Conservation (phyloP, 23 tunicate genomes). For the Oikopleura dioica region DNA sequence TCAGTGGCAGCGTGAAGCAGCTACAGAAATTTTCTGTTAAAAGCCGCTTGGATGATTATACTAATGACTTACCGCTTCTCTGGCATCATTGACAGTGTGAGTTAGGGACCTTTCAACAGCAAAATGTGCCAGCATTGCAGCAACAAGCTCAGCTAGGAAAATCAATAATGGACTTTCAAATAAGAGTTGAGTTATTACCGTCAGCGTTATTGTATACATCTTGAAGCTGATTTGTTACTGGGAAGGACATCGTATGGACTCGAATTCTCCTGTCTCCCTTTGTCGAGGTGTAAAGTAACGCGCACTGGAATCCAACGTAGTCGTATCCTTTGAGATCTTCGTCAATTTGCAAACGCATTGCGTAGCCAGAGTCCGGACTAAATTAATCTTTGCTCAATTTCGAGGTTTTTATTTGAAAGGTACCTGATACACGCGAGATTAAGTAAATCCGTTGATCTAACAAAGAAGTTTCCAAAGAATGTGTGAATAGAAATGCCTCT, state of each 20-base stretch:
- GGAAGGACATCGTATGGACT: constrained; percentile 73
- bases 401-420: too few species aligned
- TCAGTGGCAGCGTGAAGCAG: constrained; percentile 64
- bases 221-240: constrained; percentile 31
- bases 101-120: constrained; percentile 77
- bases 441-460: constrained; percentile 80
- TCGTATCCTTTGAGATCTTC: constrained; percentile 44
- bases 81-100: constrained; percentile 40
- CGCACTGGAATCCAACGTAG: constrained; percentile 74
- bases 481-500: constrained; percentile 63
- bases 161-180: neutral
- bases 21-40: neutral
- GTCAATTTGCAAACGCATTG: constrained; percentile 51
- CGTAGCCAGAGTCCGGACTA: constrained; percentile 66
- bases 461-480: constrained; percentile 87
- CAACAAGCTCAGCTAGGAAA: neutral
- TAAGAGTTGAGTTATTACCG: constrained; percentile 23
- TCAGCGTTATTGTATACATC: constrained; percentile 62
- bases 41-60: too few species aligned
- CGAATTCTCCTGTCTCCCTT: constrained; percentile 90
- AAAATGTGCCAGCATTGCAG: constrained; percentile 14
- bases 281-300: constrained; percentile 69
- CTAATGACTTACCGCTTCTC: constrained; percentile 48
- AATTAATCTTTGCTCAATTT: too few species aligned
- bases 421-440: constrained; percentile 63